Evolutionary conservation across 2,888 invertebrate species (phyloP), one percentile per base, ranked within the genome.

Genomic region (Drosophila atripex): DNA sequence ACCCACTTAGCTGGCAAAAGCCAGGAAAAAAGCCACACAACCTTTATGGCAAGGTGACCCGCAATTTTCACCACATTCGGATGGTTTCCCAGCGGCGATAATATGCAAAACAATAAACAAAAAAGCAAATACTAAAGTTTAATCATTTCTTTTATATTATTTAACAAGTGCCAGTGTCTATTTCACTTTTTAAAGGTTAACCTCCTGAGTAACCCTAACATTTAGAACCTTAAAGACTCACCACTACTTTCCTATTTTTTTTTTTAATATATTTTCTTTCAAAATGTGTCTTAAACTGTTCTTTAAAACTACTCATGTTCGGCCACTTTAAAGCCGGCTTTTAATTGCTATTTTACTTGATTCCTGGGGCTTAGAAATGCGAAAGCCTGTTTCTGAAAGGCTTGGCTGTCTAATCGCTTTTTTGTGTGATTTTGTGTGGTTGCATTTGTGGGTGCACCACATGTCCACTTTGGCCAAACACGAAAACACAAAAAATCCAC

Each of bases 371-470:
- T 66, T 49, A 41, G 41, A 56, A 16, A 12, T 57, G 11, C 5
- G 39, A 12, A 32, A 70, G 69, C 28, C 28, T 35, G 35, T 75
- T 73, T 58, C 77, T 76, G 23, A 57, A 60, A 46, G 46, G 56
- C 46, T 46, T 46, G 59, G 57, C 57, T 56, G 32, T 61, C 80
- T 79, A 80, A 83, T 83, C 77, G 83, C 66, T 83, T 83, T 77
- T 83, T 77, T 80, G 83, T 83, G 80, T 79, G 77, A 80, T 83
- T 80, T 77, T 60, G 28, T 80, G 80, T 45, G 80, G 80, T 79
- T 78, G 72, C 77, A 78, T 78, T 63, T 82, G 73, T 41, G 75
- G 76, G 82, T 61, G 61, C 59, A 71, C 72, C 82, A 68, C 65
- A 74, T 51, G 43, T n/a, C 38, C 39, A 28, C 14, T 3, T 8